Percentiles rank a stretch among this genome's conserved stretches.
These are phyloP conservation scores for Augiades crinisus DNA, from an alignment of 2,888 invertebrate genomes.

Conservation along the genomic window DNA sequence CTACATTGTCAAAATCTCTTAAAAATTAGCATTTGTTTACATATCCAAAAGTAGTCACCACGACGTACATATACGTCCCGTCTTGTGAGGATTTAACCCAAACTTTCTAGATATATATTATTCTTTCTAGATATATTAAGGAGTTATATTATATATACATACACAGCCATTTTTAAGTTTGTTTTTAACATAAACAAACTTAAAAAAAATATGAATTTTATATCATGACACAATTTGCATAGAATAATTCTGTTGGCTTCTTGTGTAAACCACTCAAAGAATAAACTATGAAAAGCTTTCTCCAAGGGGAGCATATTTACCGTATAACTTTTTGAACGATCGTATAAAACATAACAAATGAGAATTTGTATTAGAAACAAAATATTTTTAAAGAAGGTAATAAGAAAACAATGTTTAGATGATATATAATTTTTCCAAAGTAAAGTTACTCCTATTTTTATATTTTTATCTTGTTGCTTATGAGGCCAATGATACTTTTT, in stretches of 20 bases:
- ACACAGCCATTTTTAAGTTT: too few species aligned
- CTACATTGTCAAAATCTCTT: too few species aligned
- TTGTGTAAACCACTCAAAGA: background rate
- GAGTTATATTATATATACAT: too few species aligned
- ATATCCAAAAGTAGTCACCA: too few species aligned
- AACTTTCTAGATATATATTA: too few species aligned
- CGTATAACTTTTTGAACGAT: background rate
- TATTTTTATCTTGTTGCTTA: too few species aligned
- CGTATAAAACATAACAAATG: background rate
- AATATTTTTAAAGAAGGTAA: background rate
- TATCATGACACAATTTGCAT: background rate
- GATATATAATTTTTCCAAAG: background rate
- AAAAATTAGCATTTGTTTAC: too few species aligned
- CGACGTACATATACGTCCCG: too few species aligned
- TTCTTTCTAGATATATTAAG: too few species aligned
- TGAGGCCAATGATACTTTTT: too few species aligned
- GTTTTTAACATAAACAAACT: background rate
- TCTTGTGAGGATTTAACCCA: too few species aligned
- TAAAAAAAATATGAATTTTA: background rate
- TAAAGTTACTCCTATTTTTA: too few species aligned
- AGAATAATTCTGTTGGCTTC: background rate
- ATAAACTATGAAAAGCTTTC: background rate
- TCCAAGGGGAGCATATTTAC: background rate
- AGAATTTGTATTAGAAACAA: background rate
- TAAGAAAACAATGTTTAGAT: background rate